Percentiles rank a stretch among this genome's conserved stretches.
These are phyloP conservation scores for Smittia aterrima DNA, from an alignment of 2,888 invertebrate species.

Conservation along the genomic window DNA sequence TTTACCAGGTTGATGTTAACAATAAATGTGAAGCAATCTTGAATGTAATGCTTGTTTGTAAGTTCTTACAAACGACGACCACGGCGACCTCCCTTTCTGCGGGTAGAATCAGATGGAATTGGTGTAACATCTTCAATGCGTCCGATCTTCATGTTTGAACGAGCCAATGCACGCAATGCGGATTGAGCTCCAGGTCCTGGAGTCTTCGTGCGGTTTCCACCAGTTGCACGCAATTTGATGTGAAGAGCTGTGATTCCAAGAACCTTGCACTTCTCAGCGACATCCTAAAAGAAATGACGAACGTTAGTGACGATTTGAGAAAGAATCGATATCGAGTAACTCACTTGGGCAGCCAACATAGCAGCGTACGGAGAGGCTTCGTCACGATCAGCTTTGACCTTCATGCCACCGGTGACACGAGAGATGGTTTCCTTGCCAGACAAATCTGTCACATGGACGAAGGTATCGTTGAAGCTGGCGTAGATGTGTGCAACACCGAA, in stretches of 20 bases:
- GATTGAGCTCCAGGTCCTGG: slow-evolving; percentile 99
- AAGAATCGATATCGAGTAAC: no score
- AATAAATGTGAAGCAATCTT: no score
- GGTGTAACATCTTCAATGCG: slow-evolving; percentile 99
- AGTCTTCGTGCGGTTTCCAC: slow-evolving; percentile 97
- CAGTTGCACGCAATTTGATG: slow-evolving; percentile 97
- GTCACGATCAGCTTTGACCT: slow-evolving; percentile 99
- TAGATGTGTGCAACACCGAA: slow-evolving; percentile 99
- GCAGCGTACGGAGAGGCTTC: slow-evolving; percentile 99
- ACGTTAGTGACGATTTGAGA: not conserved
- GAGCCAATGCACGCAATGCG: slow-evolving; percentile 94
- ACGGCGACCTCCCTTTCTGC: slow-evolving; percentile 99
- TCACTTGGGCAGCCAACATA: slow-evolving; percentile 99
- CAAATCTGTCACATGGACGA: slow-evolving; percentile 98
- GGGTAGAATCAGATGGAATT: slow-evolving; percentile 97
- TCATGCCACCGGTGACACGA: slow-evolving; percentile 98
- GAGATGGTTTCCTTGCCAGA: slow-evolving; percentile 95
- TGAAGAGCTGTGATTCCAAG: slow-evolving; percentile 97
- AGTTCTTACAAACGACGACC: slow-evolving; percentile 92
- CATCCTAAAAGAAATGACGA: slow-evolving; percentile 67
- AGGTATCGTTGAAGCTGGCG: slow-evolving; percentile 99
- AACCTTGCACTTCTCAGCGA: slow-evolving; percentile 96
- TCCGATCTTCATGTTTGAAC: slow-evolving; percentile 99
- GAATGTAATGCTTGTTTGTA: not conserved
- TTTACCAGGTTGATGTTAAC: no score